phyloP scores from a whole-genome alignment of 2,113 vertebrate species.

The Hydrolagus affinis region DNA sequence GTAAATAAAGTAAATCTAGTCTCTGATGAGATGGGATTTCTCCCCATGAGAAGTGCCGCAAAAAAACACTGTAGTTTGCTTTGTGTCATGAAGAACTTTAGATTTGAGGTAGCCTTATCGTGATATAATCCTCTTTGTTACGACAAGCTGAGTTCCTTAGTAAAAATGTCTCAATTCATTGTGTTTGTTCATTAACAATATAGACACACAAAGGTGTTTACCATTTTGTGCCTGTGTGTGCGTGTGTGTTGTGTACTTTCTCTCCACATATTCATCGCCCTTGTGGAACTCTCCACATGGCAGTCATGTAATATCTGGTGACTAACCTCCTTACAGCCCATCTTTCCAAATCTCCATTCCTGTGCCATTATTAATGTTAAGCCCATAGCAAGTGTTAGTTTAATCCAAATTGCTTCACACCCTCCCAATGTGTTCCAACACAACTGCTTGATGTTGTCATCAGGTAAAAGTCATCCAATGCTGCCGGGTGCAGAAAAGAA shows the following conservation, averaged over 20 bases:
- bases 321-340: neutral
- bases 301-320: neutral
- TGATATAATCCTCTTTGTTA: neutral
- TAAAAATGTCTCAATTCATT: neutral
- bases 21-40: neutral
- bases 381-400: neutral
- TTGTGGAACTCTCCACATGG: too few relatives aligned
- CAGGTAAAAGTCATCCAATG: neutral
- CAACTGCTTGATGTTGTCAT: neutral
- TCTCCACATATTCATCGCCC: neutral
- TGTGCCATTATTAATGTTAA: neutral
- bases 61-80: too few relatives aligned
- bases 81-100: too few relatives aligned
- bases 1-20: too few relatives aligned
- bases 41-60: neutral
- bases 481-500: too few relatives aligned
- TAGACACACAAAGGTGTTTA: neutral
- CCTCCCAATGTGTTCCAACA: neutral
- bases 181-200: neutral
- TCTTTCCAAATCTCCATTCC: neutral
- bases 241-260: neutral
- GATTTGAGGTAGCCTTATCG: too few relatives aligned
- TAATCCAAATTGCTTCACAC: neutral
- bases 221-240: neutral
- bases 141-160: neutral